phyloP scores from a whole-genome alignment of 2,888 invertebrate species.

The Cartodere bifasciata region DNA sequence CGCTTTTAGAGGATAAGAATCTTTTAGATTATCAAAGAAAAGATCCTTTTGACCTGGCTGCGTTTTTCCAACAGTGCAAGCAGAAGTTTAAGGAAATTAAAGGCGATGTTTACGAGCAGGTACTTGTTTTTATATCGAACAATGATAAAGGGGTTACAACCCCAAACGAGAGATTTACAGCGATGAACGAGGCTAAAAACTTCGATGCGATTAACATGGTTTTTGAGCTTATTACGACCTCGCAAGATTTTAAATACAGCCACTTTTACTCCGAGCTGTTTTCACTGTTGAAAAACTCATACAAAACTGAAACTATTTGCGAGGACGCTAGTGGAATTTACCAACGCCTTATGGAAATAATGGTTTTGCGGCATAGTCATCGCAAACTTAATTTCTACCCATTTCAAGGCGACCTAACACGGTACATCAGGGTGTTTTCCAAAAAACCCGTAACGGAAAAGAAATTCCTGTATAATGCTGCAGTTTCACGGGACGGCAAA shows the following conservation, averaged over 20 bases:
- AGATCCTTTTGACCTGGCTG: slow-evolving; percentile 20
- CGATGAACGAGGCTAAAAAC: slow-evolving; percentile 25
- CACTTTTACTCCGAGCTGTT: slow-evolving; percentile 27
- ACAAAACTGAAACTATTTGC: slow-evolving; percentile 18
- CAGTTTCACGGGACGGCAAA: too few species aligned
- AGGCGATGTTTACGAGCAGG: slow-evolving; percentile 19
- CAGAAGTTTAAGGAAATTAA: slow-evolving; percentile 22
- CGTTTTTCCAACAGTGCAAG: slow-evolving; percentile 23
- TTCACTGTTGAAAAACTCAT: slow-evolving; percentile 14
- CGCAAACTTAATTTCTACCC: slow-evolving; percentile 21
- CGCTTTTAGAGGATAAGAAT: slow-evolving; percentile 17
- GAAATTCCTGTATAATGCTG: too few species aligned
- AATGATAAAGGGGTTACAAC: slow-evolving; percentile 23
- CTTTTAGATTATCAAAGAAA: slow-evolving; percentile 19
- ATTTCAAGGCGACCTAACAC: slow-evolving; percentile 16
- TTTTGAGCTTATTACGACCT: slow-evolving; percentile 8
- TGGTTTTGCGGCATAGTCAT: slow-evolving; percentile 16
- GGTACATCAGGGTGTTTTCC: slow-evolving; percentile 18
- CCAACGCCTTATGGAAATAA: slow-evolving; percentile 17
- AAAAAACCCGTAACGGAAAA: too few species aligned
- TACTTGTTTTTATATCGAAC: slow-evolving; percentile 23
- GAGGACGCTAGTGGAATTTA: slow-evolving; percentile 21
- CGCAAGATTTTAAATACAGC: slow-evolving; percentile 19
- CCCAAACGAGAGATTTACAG: slow-evolving; percentile 21
- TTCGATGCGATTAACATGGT: slow-evolving; percentile 14